Conservation (phyloP, 2,113 vertebrate species). For the Strix aluco region DNA sequence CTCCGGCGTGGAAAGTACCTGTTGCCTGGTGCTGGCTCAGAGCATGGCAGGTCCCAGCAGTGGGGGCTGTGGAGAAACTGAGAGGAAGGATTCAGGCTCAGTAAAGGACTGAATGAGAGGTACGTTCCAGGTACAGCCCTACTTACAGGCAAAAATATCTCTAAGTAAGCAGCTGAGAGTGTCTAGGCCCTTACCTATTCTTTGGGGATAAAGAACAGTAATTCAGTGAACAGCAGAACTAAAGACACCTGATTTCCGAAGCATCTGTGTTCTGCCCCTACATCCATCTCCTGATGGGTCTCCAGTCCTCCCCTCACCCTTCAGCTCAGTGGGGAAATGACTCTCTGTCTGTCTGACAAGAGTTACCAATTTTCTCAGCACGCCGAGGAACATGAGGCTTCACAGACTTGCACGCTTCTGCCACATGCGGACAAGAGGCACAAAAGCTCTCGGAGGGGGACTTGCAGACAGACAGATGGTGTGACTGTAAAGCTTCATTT, state of each 20-base stretch:
- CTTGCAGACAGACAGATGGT: background rate
- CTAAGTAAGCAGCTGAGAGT: background rate
- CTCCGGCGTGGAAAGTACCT: background rate
- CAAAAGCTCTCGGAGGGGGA: background rate
- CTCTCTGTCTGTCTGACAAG: background rate
- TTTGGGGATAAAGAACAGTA: background rate
- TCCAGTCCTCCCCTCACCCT: background rate
- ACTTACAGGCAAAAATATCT: background rate
- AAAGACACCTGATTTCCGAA: background rate
- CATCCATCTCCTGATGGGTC: background rate
- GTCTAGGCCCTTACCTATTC: background rate
- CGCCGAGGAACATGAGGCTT: accelerated
- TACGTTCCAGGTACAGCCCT: background rate
- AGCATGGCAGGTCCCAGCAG: background rate
- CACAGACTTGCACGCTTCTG: background rate
- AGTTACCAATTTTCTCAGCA: background rate
- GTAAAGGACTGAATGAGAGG: background rate
- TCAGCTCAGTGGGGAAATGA: accelerated
- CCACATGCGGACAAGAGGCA: background rate
- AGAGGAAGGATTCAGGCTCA: background rate
- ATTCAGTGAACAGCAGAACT: background rate
- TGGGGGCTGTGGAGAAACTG: background rate
- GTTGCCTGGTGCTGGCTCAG: accelerated
- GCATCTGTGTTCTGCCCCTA: background rate
- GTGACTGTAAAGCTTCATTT: background rate